Percentiles rank a stretch among this genome's conserved stretches.
These are phyloP conservation scores for Lates japonicus DNA, from an alignment of 2,797 vertebrate species.

Conservation along the genomic window DNA sequence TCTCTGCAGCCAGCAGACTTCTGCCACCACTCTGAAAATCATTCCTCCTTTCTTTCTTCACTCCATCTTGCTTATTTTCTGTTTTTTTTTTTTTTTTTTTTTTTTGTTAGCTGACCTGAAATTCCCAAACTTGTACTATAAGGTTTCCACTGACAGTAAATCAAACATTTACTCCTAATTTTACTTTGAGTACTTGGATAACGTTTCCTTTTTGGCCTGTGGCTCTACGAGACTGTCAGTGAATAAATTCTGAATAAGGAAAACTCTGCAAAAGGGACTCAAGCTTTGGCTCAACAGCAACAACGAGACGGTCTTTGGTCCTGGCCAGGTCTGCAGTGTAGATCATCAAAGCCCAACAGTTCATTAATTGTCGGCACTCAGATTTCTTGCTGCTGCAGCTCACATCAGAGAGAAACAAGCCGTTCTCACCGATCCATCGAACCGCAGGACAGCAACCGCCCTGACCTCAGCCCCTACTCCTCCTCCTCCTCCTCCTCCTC, in stretches of 20 bases:
- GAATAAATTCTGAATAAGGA: neutral
- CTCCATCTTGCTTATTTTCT: neutral
- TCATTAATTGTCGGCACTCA: conserved; percentile 46
- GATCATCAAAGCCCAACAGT: conserved; percentile 29
- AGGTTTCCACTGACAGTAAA: neutral
- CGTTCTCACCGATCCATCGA: neutral
- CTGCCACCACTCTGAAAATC: neutral
- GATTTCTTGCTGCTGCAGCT: conserved; percentile 48
- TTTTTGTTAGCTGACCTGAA: neutral
- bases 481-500: conserved; percentile 19
- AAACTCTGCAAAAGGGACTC: conserved; percentile 1
- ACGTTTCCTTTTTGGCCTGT: neutral
- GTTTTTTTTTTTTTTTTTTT: too few relatives aligned
- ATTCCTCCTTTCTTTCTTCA: neutral
- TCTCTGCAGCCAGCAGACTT: conserved; percentile 7
- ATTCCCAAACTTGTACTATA: neutral
- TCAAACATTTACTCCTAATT: neutral
- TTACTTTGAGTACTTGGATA: neutral
- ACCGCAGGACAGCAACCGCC: neutral
- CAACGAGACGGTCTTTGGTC: neutral
- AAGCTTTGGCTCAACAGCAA: neutral
- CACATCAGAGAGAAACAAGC: conserved; percentile 21
- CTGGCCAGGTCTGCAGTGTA: neutral
- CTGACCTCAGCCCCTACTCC: conserved; percentile 41
- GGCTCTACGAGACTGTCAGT: neutral